These are phyloP conservation scores for Todiramphus saurophagus DNA, from an alignment of 2,113 vertebrate genomes.

Conservation along the genomic window DNA sequence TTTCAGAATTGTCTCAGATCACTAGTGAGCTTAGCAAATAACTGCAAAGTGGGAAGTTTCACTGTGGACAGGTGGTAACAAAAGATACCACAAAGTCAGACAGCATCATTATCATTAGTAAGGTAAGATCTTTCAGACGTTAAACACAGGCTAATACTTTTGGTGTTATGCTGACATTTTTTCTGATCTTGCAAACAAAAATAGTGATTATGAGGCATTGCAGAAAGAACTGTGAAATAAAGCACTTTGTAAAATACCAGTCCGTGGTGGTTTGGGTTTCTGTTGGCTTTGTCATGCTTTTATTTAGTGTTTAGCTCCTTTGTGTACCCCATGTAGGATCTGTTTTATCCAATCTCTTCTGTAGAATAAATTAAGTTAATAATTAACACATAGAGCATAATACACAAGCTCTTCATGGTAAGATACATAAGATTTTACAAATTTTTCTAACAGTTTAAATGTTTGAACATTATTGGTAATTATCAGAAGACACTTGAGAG, in stretches of 20 bases:
- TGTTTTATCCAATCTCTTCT: background rate
- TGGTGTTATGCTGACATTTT: background rate
- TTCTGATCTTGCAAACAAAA: background rate
- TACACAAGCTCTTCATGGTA: background rate
- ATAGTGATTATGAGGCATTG: background rate
- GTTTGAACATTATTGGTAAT: background rate
- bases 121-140: constrained; percentile 55
- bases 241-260: background rate
- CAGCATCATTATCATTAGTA: constrained; percentile 57
- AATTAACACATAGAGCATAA: background rate
- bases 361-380: background rate
- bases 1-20: constrained; percentile 51
- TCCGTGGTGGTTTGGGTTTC: background rate
- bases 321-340: background rate
- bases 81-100: constrained; percentile 50
- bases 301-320: background rate
- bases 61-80: constrained; percentile 60
- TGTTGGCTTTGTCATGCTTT: background rate
- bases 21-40: constrained; percentile 59
- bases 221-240: background rate
- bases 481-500: background rate
- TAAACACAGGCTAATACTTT: background rate
- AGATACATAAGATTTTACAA: background rate
- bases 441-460: background rate
- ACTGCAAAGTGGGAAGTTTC: constrained; percentile 64